phyloP scores from a whole-genome alignment of 2,113 vertebrate genomes.

The Thermophis baileyi region DNA sequence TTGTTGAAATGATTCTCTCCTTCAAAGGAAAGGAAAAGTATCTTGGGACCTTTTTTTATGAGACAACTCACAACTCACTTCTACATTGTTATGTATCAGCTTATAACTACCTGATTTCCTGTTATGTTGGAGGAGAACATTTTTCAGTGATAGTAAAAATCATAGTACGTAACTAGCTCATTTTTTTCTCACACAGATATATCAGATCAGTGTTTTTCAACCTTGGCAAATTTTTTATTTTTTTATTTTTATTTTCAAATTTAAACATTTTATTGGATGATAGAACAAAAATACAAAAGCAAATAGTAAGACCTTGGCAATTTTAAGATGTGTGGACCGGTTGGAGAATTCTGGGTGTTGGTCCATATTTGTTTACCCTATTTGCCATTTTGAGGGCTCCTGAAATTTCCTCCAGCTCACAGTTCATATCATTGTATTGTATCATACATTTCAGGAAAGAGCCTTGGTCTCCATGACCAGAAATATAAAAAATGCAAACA shows the following conservation, averaged over 20 bases:
- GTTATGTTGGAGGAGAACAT: neutral
- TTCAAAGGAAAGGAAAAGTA: neutral
- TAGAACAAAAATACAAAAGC: no score
- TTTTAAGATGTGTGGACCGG: neutral
- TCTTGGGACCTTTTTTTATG: neutral
- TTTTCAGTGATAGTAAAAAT: neutral
- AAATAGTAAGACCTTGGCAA: no score
- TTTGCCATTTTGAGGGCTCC: neutral
- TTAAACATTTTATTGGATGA: no score
- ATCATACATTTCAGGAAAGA: neutral
- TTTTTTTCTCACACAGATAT: constrained; percentile 1
- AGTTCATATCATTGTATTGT: neutral
- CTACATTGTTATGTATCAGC: neutral
- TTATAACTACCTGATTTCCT: neutral
- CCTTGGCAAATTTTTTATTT: neutral
- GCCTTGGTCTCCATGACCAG: neutral
- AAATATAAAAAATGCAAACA: neutral
- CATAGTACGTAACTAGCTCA: neutral
- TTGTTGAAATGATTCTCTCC: neutral
- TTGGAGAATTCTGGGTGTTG: neutral
- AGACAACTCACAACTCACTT: neutral
- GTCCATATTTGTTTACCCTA: neutral
- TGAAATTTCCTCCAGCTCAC: neutral
- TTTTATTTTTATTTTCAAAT: no score
- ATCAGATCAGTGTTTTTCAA: neutral